Percentiles rank a stretch among this genome's conserved stretches.
phyloP scores from a whole-genome alignment of 1,140 invertebrate species.

The Ditylenchus dipsaci region DNA sequence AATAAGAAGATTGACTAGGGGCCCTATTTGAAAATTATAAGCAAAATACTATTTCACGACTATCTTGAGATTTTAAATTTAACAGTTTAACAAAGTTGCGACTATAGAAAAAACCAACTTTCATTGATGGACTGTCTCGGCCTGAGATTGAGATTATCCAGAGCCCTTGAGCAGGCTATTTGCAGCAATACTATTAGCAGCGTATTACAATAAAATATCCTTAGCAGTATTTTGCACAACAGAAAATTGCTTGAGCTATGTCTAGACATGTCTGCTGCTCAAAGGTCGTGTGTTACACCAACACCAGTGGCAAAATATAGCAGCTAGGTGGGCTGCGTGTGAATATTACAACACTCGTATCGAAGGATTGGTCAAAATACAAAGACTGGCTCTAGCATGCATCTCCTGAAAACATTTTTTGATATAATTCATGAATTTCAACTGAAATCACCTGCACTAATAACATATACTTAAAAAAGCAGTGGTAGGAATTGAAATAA shows the following conservation, averaged over 20 bases:
- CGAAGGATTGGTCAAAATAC: too few species aligned
- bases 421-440: too few species aligned
- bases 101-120: constrained; percentile 11
- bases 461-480: not conserved
- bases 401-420: too few species aligned
- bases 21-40: too few species aligned
- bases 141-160: constrained; percentile 32
- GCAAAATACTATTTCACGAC: too few species aligned
- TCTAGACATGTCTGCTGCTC: not conserved
- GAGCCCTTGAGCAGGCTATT: not conserved
- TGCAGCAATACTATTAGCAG: not conserved
- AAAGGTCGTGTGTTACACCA: not conserved
- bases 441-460: not conserved
- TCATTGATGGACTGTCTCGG: constrained; percentile 32
- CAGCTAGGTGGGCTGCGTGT: too few species aligned
- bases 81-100: too few species aligned
- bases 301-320: too few species aligned
- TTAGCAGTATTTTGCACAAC: not conserved
- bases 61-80: too few species aligned
- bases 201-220: not conserved
- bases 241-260: not conserved
- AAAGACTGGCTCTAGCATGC: too few species aligned
- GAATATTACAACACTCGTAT: too few species aligned
- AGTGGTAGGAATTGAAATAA: not conserved
- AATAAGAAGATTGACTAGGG: too few species aligned